Evolutionary conservation across 2,113 vertebrate species (phyloP), one percentile per base, ranked within the genome.

Genomic region (Australoheros scitulus): DNA sequence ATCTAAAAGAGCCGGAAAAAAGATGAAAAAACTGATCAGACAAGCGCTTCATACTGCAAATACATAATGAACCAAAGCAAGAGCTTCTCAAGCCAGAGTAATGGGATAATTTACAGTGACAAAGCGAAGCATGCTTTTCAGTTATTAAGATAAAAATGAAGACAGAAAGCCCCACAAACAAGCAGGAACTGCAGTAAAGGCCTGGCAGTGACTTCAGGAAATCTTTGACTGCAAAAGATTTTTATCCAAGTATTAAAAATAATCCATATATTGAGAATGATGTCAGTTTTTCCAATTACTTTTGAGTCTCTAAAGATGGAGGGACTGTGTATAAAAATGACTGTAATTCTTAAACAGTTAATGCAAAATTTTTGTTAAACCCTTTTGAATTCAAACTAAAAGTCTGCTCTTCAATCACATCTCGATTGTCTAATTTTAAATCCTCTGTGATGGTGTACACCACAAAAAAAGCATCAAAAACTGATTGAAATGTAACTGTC

Each of bases 401-500:
- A 72, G 65, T 52, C 17, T 72, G 24, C 3, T 3, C 10, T 52
- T 72, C 65, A 4, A 32, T 72, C 43, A 72, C 65, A 72, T 72
- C 24, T 50, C 2, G 24, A 29, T 24, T 32, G 43, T 72, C 17
- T 32, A 20, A 52, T 72, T 72, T 52, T 50, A 72, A 72, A 20
- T 52, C 65, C 24, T 32, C 65, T 52, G 65, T 20, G 43, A 52
- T 72, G 43, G 43, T 41, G 50, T 70, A 70, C 24, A 6, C 50
- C 52, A 52, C 43, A 52, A 13, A 52, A 29, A 43, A 43, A 50
- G 65, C 50, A 43, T 47, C 41, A 70, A 50, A 50, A 70, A 70
- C 18, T 50, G 5, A 70, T 43, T 50, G 64, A 50, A 50, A 29
- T 89, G 58, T 34, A 76, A 11, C 85, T 84, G 81, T 86, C 81